These are phyloP conservation scores for Gavia stellata DNA, from an alignment of 2,113 vertebrate genomes.

Conservation along the genomic window DNA sequence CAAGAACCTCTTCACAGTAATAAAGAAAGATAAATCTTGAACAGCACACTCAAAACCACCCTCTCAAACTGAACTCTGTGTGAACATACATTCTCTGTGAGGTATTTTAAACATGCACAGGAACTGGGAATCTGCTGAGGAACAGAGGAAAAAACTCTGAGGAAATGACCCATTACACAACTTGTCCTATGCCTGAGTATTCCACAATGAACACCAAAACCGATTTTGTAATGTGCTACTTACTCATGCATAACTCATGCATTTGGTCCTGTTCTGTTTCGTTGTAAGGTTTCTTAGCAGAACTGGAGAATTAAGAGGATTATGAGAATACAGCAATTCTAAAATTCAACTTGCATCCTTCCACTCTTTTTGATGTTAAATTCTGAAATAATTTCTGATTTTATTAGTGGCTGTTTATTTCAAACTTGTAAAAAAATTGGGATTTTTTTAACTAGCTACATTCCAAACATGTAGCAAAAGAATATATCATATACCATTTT, in stretches of 20 bases:
- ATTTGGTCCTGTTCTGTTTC: background rate
- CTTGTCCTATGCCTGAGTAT: background rate
- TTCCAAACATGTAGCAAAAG: background rate
- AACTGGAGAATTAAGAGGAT: background rate
- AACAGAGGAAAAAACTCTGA: background rate
- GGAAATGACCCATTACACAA: background rate
- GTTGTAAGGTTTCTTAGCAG: background rate
- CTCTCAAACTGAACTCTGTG: background rate
- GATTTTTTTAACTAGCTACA: background rate
- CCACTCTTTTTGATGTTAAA: background rate
- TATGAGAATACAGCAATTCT: background rate
- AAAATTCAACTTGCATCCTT: background rate
- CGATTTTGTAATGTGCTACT: background rate
- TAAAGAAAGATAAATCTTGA: background rate
- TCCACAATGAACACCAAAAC: background rate
- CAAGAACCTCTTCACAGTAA: background rate
- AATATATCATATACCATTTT: background rate
- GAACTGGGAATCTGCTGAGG: background rate
- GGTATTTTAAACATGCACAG: background rate
- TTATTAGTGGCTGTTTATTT: background rate
- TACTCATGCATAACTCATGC: background rate
- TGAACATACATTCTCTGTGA: background rate
- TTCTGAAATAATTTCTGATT: background rate
- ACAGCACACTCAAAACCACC: background rate
- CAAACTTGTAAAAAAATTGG: background rate